Evolutionary conservation across 2,797 vertebrate species (phyloP).

Genomic region (Phrynocephalus vlangalii): DNA sequence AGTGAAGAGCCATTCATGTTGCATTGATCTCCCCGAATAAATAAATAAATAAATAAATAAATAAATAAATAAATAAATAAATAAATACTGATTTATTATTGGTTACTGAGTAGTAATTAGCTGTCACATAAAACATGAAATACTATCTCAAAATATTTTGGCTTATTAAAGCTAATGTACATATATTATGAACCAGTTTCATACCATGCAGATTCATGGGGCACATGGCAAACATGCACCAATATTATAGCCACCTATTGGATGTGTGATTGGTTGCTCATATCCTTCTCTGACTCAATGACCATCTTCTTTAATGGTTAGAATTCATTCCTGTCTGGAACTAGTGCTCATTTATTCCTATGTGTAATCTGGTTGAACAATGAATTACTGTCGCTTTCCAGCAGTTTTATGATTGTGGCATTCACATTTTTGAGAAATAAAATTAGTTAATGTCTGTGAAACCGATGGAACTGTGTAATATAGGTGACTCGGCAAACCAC

Average conservation of each 20-base stretch:
- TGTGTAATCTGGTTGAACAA: background rate
- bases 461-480: background rate
- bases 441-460: background rate
- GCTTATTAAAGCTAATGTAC: background rate
- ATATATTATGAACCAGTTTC: background rate
- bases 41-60: too few relatives aligned
- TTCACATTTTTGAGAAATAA: conserved; percentile 24
- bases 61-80: too few relatives aligned
- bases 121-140: background rate
- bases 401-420: background rate
- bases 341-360: background rate
- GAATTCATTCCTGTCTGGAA: background rate
- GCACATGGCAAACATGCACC: background rate
- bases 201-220: background rate
- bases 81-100: too few relatives aligned
- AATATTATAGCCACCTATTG: background rate
- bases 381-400: background rate
- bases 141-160: background rate
- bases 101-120: background rate
- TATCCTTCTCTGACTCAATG: background rate
- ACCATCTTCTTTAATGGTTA: background rate
- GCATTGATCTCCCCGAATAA: too few relatives aligned
- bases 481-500: background rate
- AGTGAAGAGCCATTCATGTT: too few relatives aligned
- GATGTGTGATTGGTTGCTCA: background rate